These are phyloP conservation scores for Carposina sasakii DNA, from an alignment of 1,140 invertebrate species.

Conservation along the genomic window DNA sequence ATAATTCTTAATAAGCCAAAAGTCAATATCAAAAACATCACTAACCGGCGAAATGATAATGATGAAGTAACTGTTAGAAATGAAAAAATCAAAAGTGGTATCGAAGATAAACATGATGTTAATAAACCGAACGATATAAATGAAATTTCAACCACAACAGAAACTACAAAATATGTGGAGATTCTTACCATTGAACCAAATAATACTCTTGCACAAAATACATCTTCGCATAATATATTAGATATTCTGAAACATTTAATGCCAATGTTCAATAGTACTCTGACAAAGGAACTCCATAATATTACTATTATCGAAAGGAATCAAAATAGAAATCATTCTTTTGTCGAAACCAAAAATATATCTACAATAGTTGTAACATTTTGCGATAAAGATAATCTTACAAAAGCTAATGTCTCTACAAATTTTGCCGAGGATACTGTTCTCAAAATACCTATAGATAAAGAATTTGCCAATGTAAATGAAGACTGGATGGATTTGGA, in stretches of 20 bases:
- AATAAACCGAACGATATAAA: constrained; percentile 16
- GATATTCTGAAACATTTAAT: constrained; percentile 61
- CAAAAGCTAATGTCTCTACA: constrained; percentile 27
- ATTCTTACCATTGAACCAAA: constrained; percentile 60
- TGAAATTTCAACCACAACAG: constrained; percentile 22
- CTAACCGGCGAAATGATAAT: constrained; percentile 5
- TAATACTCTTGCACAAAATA: constrained; percentile 35
- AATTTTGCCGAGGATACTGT: constrained; percentile 14
- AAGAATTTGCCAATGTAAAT: constrained; percentile 7
- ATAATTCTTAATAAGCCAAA: constrained; percentile 45
- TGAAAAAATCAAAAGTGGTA: constrained; percentile 46
- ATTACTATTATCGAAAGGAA: constrained; percentile 63
- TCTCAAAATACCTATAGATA: constrained; percentile 17
- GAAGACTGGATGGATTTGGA: constrained; percentile 39
- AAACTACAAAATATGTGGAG: constrained; percentile 45
- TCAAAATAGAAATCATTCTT: constrained; percentile 52
- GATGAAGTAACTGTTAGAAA: constrained; percentile 21
- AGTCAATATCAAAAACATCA: constrained; percentile 12
- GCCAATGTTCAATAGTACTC: constrained; percentile 52
- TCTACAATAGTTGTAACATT: constrained; percentile 66
- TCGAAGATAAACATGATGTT: constrained; percentile 48
- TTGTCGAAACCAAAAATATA: constrained; percentile 51
- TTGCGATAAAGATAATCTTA: constrained; percentile 63
- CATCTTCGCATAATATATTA: constrained; percentile 47
- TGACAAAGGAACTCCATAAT: constrained; percentile 57